Percentiles rank a stretch among this genome's conserved stretches.
Conservation (phyloP, 2,113 vertebrate genomes). For the Indicator maculatus region DNA sequence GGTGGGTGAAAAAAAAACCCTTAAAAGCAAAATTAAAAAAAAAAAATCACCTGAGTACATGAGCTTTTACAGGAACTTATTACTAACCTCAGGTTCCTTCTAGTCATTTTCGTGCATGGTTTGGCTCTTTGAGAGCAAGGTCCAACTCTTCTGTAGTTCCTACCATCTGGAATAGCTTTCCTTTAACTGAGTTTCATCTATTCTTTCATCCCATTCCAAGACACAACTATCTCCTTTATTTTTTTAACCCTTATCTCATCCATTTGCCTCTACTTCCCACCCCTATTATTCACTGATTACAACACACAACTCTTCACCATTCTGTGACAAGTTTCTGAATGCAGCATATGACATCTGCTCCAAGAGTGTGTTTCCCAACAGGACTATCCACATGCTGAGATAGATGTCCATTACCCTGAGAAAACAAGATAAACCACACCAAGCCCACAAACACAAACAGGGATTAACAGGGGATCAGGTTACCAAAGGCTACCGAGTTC, state of each 20-base stretch:
- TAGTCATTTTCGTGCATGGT: not conserved
- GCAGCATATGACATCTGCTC: rapidly evolving
- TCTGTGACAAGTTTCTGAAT: not conserved
- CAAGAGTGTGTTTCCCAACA: not conserved
- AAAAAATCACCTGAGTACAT: not conserved
- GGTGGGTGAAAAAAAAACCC: not conserved
- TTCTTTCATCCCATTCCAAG: not conserved
- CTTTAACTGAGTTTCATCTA: not conserved
- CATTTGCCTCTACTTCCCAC: not conserved
- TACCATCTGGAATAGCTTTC: not conserved
- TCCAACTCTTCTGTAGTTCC: not conserved
- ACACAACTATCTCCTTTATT: not conserved
- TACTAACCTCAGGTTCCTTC: not conserved
- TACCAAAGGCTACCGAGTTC: not conserved
- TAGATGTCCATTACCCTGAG: rapidly evolving
- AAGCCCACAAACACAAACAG: not conserved
- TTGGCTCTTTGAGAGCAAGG: not conserved
- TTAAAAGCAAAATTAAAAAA: no score
- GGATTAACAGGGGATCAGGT: not conserved
- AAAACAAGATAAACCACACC: not conserved
- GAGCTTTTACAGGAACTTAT: not conserved
- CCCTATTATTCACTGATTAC: not conserved
- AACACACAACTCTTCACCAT: not conserved
- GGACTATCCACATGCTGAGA: not conserved
- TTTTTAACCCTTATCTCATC: not conserved